Evolutionary conservation across 2,113 vertebrate genomes (phyloP), one percentile per base, ranked within the genome.

Genomic region (Hiodon tergisus): DNA sequence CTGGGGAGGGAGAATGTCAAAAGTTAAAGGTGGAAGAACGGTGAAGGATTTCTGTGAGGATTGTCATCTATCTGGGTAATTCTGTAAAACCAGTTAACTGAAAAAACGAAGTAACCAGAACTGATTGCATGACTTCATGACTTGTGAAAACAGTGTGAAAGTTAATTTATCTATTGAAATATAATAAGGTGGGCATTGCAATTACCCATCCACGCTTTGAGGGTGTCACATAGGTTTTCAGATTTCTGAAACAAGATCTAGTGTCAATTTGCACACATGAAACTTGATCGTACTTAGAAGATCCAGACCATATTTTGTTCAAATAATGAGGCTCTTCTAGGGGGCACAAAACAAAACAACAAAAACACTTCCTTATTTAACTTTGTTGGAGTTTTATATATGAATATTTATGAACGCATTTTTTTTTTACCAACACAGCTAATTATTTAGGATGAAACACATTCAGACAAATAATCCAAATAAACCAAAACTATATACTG

Each of bases 161-260:
- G 8, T 7, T 7, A 53, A 53, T 31, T 31, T 31, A 31, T 31
- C 31, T 31, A 31, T 31, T 2, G 0, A 31, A 1, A 0, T 31
- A 31, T 6, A 50, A 69, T n/a, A 50, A 54, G 67, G 67, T 53
- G 16, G 50, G 6, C 14, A 13, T 7, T 11, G 50, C n/a, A 53
- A 54, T 52, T 48, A 11, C 6, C 5, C 13, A 17, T n/a, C 11
- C 67, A 13, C n/a, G 8, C 31, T 6, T 10, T 11, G 31, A 66
- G 4, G 9, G 31, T 48, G 63, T 66, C 62, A 65, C 2, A 46
- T 16, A 65, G 4, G 6, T 46, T 46, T 10, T 66, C 63, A 66
- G 63, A 66, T 9, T 9, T 66, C 62, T 65, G 62, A 65, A 65
- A 65, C 9, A 17, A 66, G 63, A 66, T 66, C 63, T 66, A 5